A percentile compares a stretch with the other conserved stretches of the same genome.
Conservation (phyloP, 2,888 invertebrate species). For the Euproctis similis region DNA sequence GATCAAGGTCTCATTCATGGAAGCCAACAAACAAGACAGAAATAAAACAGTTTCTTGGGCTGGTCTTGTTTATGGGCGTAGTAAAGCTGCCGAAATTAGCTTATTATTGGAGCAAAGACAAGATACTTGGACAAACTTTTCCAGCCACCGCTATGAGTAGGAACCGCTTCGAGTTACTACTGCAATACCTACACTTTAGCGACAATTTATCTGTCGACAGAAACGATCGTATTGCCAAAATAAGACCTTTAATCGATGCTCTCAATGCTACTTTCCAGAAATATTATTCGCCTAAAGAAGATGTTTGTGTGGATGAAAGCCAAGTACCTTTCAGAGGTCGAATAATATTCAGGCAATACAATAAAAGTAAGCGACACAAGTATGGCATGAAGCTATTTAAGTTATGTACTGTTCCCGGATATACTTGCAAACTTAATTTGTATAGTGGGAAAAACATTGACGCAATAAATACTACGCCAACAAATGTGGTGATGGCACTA, state of each 20-base stretch:
- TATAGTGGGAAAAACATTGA: constrained; percentile 30
- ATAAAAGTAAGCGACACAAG: constrained; percentile 12
- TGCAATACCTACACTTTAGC: constrained; percentile 9
- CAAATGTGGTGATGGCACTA: constrained; percentile 25
- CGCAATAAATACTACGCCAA: constrained; percentile 20
- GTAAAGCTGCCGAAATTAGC: constrained; percentile 18
- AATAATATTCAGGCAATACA: constrained; percentile 12
- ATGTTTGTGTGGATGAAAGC: constrained; percentile 9
- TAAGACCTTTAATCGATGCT: constrained; percentile 4
- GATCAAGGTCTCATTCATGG: constrained; percentile 15
- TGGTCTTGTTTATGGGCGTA: constrained; percentile 21
- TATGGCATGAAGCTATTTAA: constrained; percentile 20
- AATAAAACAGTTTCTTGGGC: constrained; percentile 16
- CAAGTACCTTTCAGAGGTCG: constrained; percentile 8
- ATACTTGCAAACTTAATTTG: constrained; percentile 25
- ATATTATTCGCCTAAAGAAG: constrained; percentile 4
- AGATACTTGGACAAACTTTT: constrained; percentile 14
- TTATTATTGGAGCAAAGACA: constrained; percentile 19
- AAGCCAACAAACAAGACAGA: constrained; percentile 13
- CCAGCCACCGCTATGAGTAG: constrained; percentile 14
- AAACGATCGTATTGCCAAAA: constrained; percentile 8
- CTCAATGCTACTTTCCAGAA: constrained; percentile 1
- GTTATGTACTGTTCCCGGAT: constrained; percentile 18
- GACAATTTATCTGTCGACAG: constrained; percentile 8
- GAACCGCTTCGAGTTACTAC: constrained; percentile 14